phyloP scores from a whole-genome alignment of 2,113 vertebrate species.

The Urocitellus parryii region DNA sequence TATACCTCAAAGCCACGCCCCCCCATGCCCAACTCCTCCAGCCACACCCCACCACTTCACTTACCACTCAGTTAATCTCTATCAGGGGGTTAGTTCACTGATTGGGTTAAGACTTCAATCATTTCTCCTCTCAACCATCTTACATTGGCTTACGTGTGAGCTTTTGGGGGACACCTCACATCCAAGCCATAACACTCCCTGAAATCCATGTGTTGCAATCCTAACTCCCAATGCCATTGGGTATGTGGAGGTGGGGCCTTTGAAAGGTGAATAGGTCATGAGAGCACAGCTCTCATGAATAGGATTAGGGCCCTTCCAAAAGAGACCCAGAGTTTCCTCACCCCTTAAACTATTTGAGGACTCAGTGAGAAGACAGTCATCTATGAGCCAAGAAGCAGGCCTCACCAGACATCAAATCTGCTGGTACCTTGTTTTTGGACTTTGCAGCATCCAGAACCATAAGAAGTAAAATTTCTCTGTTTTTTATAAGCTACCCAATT shows the following conservation, averaged over 20 bases:
- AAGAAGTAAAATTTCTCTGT: not conserved
- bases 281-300: not conserved
- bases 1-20: too few species aligned
- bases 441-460: not conserved
- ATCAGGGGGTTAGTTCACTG: too few species aligned
- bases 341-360: not conserved
- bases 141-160: too few species aligned
- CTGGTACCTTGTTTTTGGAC: not conserved
- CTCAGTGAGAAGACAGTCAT: not conserved
- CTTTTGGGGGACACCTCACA: too few species aligned
- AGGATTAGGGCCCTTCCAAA: not conserved
- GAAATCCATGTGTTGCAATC: not conserved
- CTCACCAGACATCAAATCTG: not conserved
- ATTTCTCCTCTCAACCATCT: too few species aligned
- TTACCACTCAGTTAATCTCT: too few species aligned
- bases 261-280: not conserved
- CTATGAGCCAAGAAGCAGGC: not conserved
- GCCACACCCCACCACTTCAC: too few species aligned
- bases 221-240: not conserved
- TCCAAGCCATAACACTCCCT: too few species aligned
- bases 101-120: too few species aligned
- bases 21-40: too few species aligned
- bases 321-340: not conserved
- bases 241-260: not conserved
- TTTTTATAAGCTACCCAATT: not conserved